These are phyloP conservation scores for Mareca penelope DNA, from an alignment of 2,797 vertebrate species.

Conservation along the genomic window DNA sequence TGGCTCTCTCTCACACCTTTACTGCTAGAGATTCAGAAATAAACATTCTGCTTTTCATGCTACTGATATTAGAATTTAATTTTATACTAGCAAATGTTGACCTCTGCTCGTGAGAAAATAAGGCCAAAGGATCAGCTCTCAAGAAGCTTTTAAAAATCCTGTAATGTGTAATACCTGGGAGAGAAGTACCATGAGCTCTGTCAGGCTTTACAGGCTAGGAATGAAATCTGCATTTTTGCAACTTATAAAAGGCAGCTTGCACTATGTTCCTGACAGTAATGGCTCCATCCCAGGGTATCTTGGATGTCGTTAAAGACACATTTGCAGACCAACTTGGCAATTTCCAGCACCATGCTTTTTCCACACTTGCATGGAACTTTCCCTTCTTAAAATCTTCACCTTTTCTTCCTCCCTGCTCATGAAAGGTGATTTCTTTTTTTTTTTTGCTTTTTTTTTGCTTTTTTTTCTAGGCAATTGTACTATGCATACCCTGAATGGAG, in stretches of 20 bases:
- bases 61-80: background rate
- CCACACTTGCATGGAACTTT: background rate
- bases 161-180: background rate
- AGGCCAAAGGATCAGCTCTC: background rate
- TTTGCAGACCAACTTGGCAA: background rate
- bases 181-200: background rate
- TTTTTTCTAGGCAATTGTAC: background rate
- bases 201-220: background rate
- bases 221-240: background rate
- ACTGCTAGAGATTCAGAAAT: background rate
- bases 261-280: background rate
- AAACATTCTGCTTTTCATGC: background rate
- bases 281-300: background rate
- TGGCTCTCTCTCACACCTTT: background rate
- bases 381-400: background rate
- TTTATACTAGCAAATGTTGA: background rate
- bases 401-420: background rate
- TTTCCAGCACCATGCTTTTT: background rate
- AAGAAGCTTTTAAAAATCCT: background rate
- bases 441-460: background rate
- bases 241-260: background rate
- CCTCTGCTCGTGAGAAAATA: background rate
- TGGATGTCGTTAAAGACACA: background rate
- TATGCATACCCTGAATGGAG: background rate
- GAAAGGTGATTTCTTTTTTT: background rate